Conservation (phyloP, 1,140 invertebrate species). For the Pinna nobilis region DNA sequence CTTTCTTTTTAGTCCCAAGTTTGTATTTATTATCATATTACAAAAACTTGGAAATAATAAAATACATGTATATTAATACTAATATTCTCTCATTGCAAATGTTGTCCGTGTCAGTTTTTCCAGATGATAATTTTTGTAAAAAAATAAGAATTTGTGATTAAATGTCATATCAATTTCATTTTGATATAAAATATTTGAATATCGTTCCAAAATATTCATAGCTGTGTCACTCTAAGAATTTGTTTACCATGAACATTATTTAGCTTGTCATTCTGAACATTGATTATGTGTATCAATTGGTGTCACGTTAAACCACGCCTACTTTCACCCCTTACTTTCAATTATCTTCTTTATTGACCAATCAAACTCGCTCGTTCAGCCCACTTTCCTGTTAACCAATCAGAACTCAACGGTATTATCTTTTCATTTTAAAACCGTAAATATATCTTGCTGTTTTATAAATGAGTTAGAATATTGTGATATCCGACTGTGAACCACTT, state of each 20-base stretch:
- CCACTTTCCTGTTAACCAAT: constrained; percentile 4
- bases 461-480: constrained; percentile 24
- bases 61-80: too few relatives aligned
- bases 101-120: too few relatives aligned
- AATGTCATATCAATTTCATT: too few relatives aligned
- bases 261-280: not conserved
- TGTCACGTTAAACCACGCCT: constrained; percentile 27
- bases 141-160: too few relatives aligned
- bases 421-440: constrained; percentile 21
- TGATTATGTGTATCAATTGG: not conserved
- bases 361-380: constrained; percentile 15
- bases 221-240: too few relatives aligned
- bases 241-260: not conserved
- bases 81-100: too few relatives aligned
- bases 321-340: constrained; percentile 4
- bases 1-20: too few relatives aligned
- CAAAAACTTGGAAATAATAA: too few relatives aligned
- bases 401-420: constrained; percentile 16
- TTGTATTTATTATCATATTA: too few relatives aligned
- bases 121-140: too few relatives aligned
- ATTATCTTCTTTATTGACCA: constrained; percentile 3
- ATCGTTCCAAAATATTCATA: too few relatives aligned
- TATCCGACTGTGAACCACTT: constrained; percentile 30
- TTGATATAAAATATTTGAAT: too few relatives aligned
- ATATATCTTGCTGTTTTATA: constrained; percentile 20